phyloP scores from a whole-genome alignment of 2,888 invertebrate genomes.

The Notodonta ziczac region DNA sequence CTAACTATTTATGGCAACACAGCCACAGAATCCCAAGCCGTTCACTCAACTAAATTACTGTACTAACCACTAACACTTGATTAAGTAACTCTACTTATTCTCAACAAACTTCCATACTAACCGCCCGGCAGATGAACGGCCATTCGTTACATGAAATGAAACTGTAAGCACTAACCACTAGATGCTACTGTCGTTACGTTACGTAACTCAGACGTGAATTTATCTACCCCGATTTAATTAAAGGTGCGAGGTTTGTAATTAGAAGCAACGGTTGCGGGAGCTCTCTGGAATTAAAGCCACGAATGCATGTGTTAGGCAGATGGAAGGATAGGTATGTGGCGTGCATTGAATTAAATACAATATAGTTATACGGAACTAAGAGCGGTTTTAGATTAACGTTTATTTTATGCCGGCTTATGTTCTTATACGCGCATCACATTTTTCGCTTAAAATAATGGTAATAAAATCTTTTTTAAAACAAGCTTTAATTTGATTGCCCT shows the following conservation, averaged over 20 bases:
- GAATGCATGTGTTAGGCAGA: neutral
- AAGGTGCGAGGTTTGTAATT: constrained; percentile 53
- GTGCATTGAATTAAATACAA: too few species aligned
- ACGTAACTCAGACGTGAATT: constrained; percentile 55
- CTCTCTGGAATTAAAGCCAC: constrained; percentile 14
- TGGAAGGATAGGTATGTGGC: too few species aligned
- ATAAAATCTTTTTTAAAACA: too few species aligned
- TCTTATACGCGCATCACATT: too few species aligned
- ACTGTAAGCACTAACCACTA: constrained; percentile 47
- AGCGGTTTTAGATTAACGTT: too few species aligned
- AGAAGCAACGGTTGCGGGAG: constrained; percentile 33
- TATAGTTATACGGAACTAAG: too few species aligned
- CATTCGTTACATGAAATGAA: constrained; percentile 50
- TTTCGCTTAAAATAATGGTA: too few species aligned
- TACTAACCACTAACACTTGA: constrained; percentile 1
- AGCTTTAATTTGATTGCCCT: too few species aligned
- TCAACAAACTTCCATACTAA: neutral
- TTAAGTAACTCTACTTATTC: neutral
- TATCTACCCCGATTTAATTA: constrained; percentile 73
- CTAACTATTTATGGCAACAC: neutral
- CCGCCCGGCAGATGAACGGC: neutral
- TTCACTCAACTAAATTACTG: neutral
- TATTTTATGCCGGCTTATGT: too few species aligned
- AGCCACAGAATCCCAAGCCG: neutral
- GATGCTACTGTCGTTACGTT: constrained; percentile 11